Base-by-base conservation (phyloP, 2,113 vertebrate species). In the Motacilla tschutschensis region DNA sequence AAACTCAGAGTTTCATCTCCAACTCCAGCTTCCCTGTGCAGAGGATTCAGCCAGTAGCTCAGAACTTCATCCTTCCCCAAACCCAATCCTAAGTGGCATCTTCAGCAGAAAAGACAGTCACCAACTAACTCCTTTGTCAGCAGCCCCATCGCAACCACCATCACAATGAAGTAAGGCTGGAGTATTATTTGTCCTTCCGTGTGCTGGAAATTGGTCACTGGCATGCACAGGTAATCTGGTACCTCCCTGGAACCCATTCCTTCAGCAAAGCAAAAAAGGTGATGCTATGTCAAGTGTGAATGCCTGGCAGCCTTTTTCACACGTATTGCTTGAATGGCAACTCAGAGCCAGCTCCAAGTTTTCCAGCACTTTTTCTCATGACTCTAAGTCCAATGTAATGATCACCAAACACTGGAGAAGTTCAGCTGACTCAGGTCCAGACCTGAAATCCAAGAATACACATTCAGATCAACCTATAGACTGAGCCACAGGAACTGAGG, bases 291-390 rank as follows among this genome's bases (percentile, higher is more conserved):
- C 46, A 15, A 33, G 18, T 3, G 8, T 21, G 41, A 63, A 24
- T 5, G 43, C 2, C 8, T 17, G 41, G 31, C 31, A 70, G 33
- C 19, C 17, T 77, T 64, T 26, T 33, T 26, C 2, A 55, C 46
- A 40, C 0, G 0, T 6, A 15, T 8, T 22, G 25, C 12, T 50
- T 38, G 16, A 60, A 24, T 8, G 28, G 31, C 47, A 60, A 31
- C 31, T 48, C 46, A n/a, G 55, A 64, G 46, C 26, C 60, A 58
- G 25, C 15, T 28, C 29, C 47, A 48, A 57, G 22, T 50, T 63
- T 38, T 48, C 44, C 43, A 70, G 40, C 1, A 2, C 29, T 5
- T 75, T 31, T 33, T 38, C 19, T 46, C 22, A 22, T 20, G 15
- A 64, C 29, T 48, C 26, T 8, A 16, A 83, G 26, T 7, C 40